Percentiles rank a stretch among this genome's conserved stretches.
phyloP scores from a whole-genome alignment of 1,140 invertebrate genomes.

The Aphelinus certus region DNA sequence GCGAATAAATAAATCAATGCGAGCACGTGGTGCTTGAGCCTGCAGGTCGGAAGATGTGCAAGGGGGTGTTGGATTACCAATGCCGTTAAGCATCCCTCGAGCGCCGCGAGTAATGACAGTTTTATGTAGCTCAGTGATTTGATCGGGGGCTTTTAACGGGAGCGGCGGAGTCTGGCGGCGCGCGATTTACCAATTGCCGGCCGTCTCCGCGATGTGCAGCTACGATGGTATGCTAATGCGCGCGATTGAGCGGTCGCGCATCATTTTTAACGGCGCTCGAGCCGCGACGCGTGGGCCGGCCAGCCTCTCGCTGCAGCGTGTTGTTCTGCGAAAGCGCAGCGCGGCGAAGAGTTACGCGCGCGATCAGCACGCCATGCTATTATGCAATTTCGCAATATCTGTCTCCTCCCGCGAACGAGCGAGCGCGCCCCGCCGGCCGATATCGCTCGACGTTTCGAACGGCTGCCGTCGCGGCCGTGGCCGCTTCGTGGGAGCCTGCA shows the following conservation, averaged over 20 bases:
- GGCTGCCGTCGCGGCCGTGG: too few relatives aligned
- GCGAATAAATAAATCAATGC: slow-evolving; percentile 1
- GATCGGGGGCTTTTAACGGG: slow-evolving; percentile 25
- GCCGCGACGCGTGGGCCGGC: not conserved
- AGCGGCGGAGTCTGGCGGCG: not conserved
- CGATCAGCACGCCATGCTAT: not conserved
- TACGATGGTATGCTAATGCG: slow-evolving; percentile 26
- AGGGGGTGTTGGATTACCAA: too few relatives aligned
- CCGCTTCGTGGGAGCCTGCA: too few relatives aligned
- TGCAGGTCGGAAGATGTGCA: too few relatives aligned
- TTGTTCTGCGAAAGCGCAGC: slow-evolving; percentile 4
- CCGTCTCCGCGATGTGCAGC: too few relatives aligned
- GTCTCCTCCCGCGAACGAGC: not conserved
- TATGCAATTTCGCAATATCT: slow-evolving; percentile 19
- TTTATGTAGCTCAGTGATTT: slow-evolving; percentile 16
- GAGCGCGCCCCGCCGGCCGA: not conserved
- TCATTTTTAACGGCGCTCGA: slow-evolving; percentile 14
- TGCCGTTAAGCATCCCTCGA: not conserved
- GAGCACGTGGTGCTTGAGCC: not conserved
- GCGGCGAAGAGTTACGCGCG: slow-evolving; percentile 4
- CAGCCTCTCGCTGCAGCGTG: too few relatives aligned
- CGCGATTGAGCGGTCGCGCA: slow-evolving; percentile 15
- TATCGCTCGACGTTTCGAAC: not conserved
- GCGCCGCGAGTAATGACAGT: slow-evolving; percentile 8
- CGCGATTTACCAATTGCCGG: slow-evolving; percentile 21